Evolutionary conservation across 2,888 invertebrate species (phyloP).

Genomic region (Lomographa bimaculata): DNA sequence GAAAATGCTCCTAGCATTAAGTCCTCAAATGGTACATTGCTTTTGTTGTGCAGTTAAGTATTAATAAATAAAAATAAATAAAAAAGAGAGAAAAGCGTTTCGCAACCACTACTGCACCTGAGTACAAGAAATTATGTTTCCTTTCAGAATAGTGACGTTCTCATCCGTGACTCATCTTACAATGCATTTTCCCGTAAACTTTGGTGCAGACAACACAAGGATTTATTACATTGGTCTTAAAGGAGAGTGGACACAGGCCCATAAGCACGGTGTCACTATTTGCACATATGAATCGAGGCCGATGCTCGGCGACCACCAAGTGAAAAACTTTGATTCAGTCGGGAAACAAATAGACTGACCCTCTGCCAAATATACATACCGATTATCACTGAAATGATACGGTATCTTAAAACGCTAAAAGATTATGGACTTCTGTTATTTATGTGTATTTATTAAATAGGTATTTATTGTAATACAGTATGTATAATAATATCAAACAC

Average conservation of each 20-base stretch:
- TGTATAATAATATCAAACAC: too few species aligned
- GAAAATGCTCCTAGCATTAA: too few species aligned
- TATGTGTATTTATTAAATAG: too few species aligned
- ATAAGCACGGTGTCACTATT: constrained; percentile 95
- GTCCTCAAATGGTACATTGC: too few species aligned
- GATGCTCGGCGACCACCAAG: constrained; percentile 93
- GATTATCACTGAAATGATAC: neutral
- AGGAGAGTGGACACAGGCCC: constrained; percentile 95
- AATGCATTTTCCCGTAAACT: constrained; percentile 95
- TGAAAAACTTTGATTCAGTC: constrained; percentile 85
- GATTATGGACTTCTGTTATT: too few species aligned
- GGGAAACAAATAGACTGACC: constrained; percentile 80
- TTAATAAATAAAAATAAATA: too few species aligned
- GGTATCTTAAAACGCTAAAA: too few species aligned
- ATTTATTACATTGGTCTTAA: constrained; percentile 97
- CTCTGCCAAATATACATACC: neutral
- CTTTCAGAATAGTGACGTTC: constrained; percentile 95
- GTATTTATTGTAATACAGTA: too few species aligned
- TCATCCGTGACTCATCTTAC: constrained; percentile 94
- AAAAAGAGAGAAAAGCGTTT: too few species aligned
- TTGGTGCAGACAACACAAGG: constrained; percentile 92
- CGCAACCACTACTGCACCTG: too few species aligned
- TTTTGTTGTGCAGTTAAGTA: too few species aligned
- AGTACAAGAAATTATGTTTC: too few species aligned
- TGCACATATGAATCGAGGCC: constrained; percentile 95